Base-by-base conservation (phyloP, 2,113 vertebrate genomes). In the Nipponia nippon region DNA sequence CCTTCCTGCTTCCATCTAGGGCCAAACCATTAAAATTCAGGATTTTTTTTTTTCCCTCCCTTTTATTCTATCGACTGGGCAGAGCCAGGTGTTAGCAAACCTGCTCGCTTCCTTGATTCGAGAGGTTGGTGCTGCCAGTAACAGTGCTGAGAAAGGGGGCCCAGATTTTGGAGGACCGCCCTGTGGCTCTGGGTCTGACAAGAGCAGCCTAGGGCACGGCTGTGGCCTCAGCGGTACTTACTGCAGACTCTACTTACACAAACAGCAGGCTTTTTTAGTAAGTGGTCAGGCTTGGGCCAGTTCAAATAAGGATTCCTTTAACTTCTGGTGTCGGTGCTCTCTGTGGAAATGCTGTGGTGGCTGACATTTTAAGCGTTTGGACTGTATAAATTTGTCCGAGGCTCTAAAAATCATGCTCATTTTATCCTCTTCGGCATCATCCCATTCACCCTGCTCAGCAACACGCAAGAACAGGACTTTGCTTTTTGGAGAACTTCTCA, bases 161-260 rank as follows among this genome's bases (percentile, higher is more conserved):
- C 3, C 17, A 10, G n/a, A 12, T 19, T 29, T 29, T 70, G 52
- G 36, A 70, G 56, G 44, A 32, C 7, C 46, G 4, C 5, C 40
- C n/a, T 2, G 8, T 25, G 29, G 34, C 63, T 58, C 27, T 4
- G 20, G 5, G 58, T 34, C 36, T 6, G 9, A 14, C 0, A 1
- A 23, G 47, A 34, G 0, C 71, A 72, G 56, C 89, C 61, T 18
- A 23, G 77, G 77, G 80, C 83, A 40, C 16, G 73, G 70, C 88
- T 83, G 75, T 61, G 89, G 85, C 67, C 88, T 69, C 69, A 46
- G 46, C 44, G 13, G 42, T 50, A 1, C 3, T 2, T 26, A 7
- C 47, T 72, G 70, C 82, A 72, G 59, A 7, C 75, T 80, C 58
- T 44, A 5, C 20, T 91, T 83, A 49, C 0, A n/a, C 63, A 71